phyloP scores from a whole-genome alignment of 2,113 vertebrate genomes.

The Larimichthys polyactis region DNA sequence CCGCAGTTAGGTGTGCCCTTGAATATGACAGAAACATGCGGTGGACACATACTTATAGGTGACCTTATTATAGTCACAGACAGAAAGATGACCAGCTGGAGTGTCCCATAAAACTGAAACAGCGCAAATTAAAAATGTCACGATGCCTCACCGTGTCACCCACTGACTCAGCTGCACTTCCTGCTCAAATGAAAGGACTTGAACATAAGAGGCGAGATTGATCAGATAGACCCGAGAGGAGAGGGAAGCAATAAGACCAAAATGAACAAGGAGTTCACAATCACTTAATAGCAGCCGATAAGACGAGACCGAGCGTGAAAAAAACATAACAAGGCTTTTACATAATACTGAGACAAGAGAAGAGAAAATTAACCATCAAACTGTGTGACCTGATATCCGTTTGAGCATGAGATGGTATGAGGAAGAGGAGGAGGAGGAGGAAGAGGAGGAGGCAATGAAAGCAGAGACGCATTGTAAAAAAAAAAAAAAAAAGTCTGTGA shows the following conservation, averaged over 20 bases:
- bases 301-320: neutral
- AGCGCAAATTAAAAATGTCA: conserved; percentile 67
- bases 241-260: conserved; percentile 15
- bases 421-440: neutral
- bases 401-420: conserved; percentile 1
- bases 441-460: conserved; percentile 9
- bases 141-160: conserved; percentile 25
- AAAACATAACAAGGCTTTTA: conserved; percentile 7
- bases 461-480: neutral
- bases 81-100: conserved; percentile 35
- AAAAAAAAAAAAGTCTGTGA: conserved; percentile 19
- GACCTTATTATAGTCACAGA: conserved; percentile 58
- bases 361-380: conserved; percentile 12
- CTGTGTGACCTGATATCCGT: conserved; percentile 4
- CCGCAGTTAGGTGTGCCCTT: conserved; percentile 14
- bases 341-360: conserved; percentile 3
- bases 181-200: conserved; percentile 37
- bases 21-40: conserved; percentile 25
- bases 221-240: conserved; percentile 33
- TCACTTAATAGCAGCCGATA: conserved; percentile 7
- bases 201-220: conserved; percentile 25
- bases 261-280: neutral
- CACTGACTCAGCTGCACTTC: conserved; percentile 47
- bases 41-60: conserved; percentile 31
- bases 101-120: conserved; percentile 47